Evolutionary conservation across 2,888 invertebrate genomes (phyloP).

Genomic region (Ophion costatus): DNA sequence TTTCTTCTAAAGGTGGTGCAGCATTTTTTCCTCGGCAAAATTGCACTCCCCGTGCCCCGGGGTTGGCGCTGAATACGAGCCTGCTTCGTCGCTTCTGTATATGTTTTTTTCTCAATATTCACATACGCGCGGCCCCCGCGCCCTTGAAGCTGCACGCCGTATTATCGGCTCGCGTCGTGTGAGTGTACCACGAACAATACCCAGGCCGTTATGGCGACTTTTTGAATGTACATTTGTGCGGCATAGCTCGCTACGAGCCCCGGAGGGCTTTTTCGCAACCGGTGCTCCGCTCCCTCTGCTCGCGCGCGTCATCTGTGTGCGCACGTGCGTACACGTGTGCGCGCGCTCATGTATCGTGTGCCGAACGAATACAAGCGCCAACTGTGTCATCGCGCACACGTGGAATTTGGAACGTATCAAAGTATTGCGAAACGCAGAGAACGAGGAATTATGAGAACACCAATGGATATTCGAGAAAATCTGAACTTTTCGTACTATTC

Average conservation of each 20-base stretch:
- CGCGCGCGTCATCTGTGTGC: neutral
- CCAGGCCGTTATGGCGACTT: conserved; percentile 65
- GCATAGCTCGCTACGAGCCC: conserved; percentile 65
- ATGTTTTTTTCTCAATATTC: conserved; percentile 10
- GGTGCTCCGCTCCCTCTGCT: conserved; percentile 36
- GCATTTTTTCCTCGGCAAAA: conserved; percentile 61
- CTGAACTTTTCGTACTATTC: neutral
- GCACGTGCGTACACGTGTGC: conserved; percentile 17
- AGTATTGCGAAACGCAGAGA: neutral
- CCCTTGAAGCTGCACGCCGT: conserved; percentile 70
- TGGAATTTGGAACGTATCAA: neutral
- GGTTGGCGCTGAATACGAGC: conserved; percentile 35
- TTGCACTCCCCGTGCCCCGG: conserved; percentile 57
- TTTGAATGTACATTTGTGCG: conserved; percentile 57
- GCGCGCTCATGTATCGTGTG: neutral
- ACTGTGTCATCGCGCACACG: neutral
- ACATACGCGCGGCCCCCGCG: conserved; percentile 34
- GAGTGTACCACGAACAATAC: conserved; percentile 65
- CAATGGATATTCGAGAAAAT: neutral
- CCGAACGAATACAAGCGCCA: neutral
- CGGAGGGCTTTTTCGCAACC: conserved; percentile 66
- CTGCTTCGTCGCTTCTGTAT: neutral
- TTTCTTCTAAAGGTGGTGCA: neutral
- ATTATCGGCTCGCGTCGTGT: conserved; percentile 51
- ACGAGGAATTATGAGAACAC: neutral